Evolutionary conservation across 37 sponge, comb jelly and placozoan genomes (phyloP).

Genomic region (Oopsacas minuta): DNA sequence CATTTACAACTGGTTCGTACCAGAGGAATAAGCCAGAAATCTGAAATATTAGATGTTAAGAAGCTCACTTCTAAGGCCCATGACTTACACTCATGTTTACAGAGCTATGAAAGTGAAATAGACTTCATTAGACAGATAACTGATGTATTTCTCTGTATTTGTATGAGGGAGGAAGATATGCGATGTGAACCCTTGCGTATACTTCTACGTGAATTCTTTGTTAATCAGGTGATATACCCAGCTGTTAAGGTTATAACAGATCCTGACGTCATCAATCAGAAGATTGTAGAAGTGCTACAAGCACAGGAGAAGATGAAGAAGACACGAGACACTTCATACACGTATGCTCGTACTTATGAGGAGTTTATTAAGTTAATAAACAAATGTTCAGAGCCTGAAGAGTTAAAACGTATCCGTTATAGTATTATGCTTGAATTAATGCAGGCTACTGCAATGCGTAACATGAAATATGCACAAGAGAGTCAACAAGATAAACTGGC

Average conservation of each 20-base stretch:
- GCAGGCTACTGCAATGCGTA: slow-evolving; percentile 65
- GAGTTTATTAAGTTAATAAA: slow-evolving; percentile 59
- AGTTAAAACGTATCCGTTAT: slow-evolving; percentile 49
- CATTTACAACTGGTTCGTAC: not conserved
- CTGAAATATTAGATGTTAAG: not conserved
- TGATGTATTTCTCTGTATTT: slow-evolving; percentile 52
- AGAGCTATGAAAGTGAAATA: slow-evolving; percentile 37
- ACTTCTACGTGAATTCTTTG: slow-evolving; percentile 47
- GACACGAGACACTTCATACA: slow-evolving; percentile 30
- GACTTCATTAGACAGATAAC: slow-evolving; percentile 48
- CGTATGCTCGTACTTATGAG: slow-evolving; percentile 45
- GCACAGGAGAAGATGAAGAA: slow-evolving; percentile 41
- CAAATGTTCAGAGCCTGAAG: slow-evolving; percentile 36
- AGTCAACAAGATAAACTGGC: slow-evolving; percentile 43
- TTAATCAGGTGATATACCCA: slow-evolving; percentile 46
- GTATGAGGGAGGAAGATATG: slow-evolving; percentile 31
- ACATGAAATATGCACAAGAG: slow-evolving; percentile 39
- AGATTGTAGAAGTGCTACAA: slow-evolving; percentile 37
- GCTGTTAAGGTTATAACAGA: slow-evolving; percentile 63
- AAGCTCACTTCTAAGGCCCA: not conserved
- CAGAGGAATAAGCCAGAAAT: not conserved
- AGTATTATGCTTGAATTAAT: slow-evolving; percentile 69
- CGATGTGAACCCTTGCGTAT: slow-evolving; percentile 42
- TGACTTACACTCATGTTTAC: slow-evolving; percentile 35
- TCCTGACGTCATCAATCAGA: slow-evolving; percentile 81